Percentiles rank a stretch among this genome's conserved stretches.
Evolutionary conservation across 2,888 invertebrate species (phyloP).

Genomic region (Leucophenga montana): DNA sequence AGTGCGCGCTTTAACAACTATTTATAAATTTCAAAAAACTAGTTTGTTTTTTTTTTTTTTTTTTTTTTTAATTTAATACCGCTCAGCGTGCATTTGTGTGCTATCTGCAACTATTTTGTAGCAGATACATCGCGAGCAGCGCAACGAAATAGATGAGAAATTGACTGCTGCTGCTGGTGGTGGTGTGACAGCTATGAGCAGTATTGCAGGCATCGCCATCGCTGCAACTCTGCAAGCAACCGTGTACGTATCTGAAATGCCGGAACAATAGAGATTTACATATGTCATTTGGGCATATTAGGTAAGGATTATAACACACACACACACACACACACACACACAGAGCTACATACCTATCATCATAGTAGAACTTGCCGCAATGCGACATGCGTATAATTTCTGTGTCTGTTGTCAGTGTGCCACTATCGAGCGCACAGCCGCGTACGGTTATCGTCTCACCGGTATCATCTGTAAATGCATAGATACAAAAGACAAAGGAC

Average conservation of each 20-base stretch:
- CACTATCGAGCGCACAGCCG: constrained; percentile 95
- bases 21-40: too few relatives aligned
- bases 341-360: constrained; percentile 79
- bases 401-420: constrained; percentile 95
- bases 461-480: constrained; percentile 79
- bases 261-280: too few relatives aligned
- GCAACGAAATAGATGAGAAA: background rate
- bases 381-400: constrained; percentile 98
- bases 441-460: constrained; percentile 89
- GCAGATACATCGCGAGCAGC: constrained; percentile 39
- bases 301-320: background rate
- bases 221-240: constrained; percentile 95
- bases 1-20: too few relatives aligned
- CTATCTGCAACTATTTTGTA: too few relatives aligned
- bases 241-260: constrained; percentile 83
- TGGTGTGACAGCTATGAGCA: constrained; percentile 38
- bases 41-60: constrained; percentile 29
- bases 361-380: constrained; percentile 94
- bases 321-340: background rate
- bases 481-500: background rate
- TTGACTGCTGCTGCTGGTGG: background rate
- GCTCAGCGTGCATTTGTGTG: constrained; percentile 44
- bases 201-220: constrained; percentile 93
- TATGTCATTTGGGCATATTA: background rate
- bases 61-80: constrained; percentile 36